Percentiles rank a stretch among this genome's conserved stretches.
Evolutionary conservation across 2,888 invertebrate species (phyloP).

Genomic region (Achlya flavicornis): DNA sequence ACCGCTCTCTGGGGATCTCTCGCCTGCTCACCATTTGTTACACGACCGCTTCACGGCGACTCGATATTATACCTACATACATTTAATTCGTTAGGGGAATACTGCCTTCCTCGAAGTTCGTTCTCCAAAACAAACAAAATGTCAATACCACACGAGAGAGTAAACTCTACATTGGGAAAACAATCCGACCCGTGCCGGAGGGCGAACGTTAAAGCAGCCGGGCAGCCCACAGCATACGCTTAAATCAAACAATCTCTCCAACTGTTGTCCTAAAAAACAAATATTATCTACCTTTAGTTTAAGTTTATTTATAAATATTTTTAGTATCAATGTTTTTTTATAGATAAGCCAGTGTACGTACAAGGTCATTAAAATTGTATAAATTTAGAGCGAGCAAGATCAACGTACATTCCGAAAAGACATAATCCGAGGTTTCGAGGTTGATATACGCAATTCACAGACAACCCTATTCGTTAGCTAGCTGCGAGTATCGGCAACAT

Average conservation of each 20-base stretch:
- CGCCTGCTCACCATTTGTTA: constrained; percentile 57
- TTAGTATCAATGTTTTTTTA: too few species aligned
- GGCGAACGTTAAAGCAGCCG: constrained; percentile 42
- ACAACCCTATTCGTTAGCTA: constrained; percentile 63
- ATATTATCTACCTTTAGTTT: constrained; percentile 19
- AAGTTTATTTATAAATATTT: too few species aligned
- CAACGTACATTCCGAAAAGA: neutral
- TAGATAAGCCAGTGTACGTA: too few species aligned
- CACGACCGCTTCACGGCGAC: constrained; percentile 49
- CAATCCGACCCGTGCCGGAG: constrained; percentile 29
- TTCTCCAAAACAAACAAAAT: constrained; percentile 12
- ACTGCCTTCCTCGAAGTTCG: constrained; percentile 13
- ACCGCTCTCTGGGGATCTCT: constrained; percentile 53
- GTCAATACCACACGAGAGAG: constrained; percentile 18
- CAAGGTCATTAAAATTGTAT: neutral
- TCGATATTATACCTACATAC: constrained; percentile 37
- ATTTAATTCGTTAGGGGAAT: constrained; percentile 33
- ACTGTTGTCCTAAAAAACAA: constrained; percentile 69
- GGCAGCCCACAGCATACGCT: constrained; percentile 48
- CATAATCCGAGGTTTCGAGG: constrained; percentile 20
- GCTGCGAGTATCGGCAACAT: constrained; percentile 52
- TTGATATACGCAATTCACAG: constrained; percentile 51
- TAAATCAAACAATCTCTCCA: constrained; percentile 64
- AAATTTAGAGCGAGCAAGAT: too few species aligned
- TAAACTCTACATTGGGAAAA: constrained; percentile 28